Conservation (phyloP, 2,888 invertebrate genomes). For the Drosophila infuscata region DNA sequence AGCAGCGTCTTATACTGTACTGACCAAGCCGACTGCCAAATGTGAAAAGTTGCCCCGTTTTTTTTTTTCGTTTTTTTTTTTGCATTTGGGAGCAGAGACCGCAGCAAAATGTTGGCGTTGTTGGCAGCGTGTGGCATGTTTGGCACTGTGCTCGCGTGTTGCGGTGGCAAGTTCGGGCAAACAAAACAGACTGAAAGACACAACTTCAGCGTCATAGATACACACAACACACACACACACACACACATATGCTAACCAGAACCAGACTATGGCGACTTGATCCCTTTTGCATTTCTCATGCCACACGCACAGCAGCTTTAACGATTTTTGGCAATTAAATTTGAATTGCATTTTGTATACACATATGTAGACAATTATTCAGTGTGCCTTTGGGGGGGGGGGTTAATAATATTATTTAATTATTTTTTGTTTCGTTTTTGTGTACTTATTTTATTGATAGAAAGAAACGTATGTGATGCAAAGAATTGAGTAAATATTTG, state of each 20-base stretch:
- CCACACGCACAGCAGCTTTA: constrained; percentile 72
- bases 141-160: constrained; percentile 64
- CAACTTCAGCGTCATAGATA: constrained; percentile 42
- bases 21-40: constrained; percentile 53
- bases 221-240: constrained; percentile 30
- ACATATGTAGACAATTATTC: constrained; percentile 37
- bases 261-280: constrained; percentile 54
- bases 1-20: constrained; percentile 30
- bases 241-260: constrained; percentile 59
- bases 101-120: constrained; percentile 37
- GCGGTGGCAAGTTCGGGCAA: constrained; percentile 76
- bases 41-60: constrained; percentile 72
- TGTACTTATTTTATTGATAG: constrained; percentile 47
- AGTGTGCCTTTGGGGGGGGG: constrained; percentile 30
- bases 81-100: constrained; percentile 38
- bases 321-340: constrained; percentile 65
- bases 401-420: constrained; percentile 32
- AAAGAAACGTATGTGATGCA: constrained; percentile 27
- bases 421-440: constrained; percentile 22
- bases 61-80: background rate
- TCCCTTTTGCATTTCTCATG: constrained; percentile 74
- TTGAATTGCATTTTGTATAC: constrained; percentile 23
- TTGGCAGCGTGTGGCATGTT: constrained; percentile 22
- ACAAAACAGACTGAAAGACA: constrained; percentile 26
- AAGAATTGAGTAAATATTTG: constrained; percentile 66